Percentiles rank a stretch among this genome's conserved stretches.
Evolutionary conservation across 2,888 invertebrate species (phyloP).

Genomic region (Tachina fera): DNA sequence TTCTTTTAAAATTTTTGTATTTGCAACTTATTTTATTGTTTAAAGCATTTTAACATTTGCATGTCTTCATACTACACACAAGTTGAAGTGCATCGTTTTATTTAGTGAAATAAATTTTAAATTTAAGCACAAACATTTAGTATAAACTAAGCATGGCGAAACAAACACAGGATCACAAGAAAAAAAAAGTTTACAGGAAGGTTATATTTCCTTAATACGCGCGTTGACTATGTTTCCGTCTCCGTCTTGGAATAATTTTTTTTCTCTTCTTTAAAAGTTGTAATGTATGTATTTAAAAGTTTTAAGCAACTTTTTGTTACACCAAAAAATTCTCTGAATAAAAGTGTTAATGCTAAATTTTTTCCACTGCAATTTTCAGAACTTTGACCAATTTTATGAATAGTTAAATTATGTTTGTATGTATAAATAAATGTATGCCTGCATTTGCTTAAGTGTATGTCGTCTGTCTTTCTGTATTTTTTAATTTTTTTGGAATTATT

Average conservation of each 20-base stretch:
- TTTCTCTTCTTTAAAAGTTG: neutral
- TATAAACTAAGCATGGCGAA: slow-evolving; percentile 4
- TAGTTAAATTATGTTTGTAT: neutral
- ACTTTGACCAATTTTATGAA: neutral
- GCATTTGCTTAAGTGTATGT: neutral
- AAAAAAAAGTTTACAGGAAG: slow-evolving; percentile 71
- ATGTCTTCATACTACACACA: slow-evolving; percentile 49
- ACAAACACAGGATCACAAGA: slow-evolving; percentile 19
- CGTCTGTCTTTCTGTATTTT: neutral
- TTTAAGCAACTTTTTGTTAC: neutral
- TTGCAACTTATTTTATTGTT: slow-evolving; percentile 54
- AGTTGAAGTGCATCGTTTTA: slow-evolving; percentile 58
- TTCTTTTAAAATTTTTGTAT: slow-evolving; percentile 10
- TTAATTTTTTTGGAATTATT: neutral
- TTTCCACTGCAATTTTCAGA: neutral
- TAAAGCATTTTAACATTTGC: slow-evolving; percentile 49
- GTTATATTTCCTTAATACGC: slow-evolving; percentile 74
- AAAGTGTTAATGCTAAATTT: too few relatives aligned
- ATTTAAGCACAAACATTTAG: slow-evolving; percentile 43
- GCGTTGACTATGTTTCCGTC: slow-evolving; percentile 69
- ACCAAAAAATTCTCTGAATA: neutral
- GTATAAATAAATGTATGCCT: neutral
- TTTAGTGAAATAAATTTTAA: slow-evolving; percentile 51
- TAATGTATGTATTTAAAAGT: neutral
- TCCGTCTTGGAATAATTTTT: slow-evolving; percentile 47